Evolutionary conservation across 2,113 vertebrate species (phyloP).

Genomic region (Grammomys surdaster): DNA sequence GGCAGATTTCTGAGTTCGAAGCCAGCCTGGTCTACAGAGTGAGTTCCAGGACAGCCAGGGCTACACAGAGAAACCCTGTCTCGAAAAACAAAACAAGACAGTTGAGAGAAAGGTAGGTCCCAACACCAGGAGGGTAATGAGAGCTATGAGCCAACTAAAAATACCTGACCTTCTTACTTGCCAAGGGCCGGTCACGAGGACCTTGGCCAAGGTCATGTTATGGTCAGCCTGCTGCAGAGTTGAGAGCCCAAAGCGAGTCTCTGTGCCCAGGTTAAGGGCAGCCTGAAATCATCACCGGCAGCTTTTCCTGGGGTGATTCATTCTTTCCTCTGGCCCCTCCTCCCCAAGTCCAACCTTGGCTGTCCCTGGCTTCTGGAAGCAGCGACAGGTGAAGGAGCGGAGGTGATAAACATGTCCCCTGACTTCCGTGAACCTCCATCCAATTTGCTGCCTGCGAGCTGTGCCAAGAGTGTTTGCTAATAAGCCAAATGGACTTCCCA

Average conservation of each 20-base stretch:
- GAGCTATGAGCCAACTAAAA: not conserved
- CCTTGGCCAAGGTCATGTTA: not conserved
- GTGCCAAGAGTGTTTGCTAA: slow-evolving; percentile 78
- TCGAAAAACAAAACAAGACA: no score
- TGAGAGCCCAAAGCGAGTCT: not conserved
- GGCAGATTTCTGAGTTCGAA: no score
- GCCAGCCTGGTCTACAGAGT: no score
- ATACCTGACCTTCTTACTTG: not conserved
- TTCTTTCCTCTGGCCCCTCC: rapidly evolving
- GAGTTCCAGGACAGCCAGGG: no score
- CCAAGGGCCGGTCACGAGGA: not conserved
- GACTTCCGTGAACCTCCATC: slow-evolving; percentile 81
- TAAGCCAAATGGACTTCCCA: slow-evolving; percentile 78
- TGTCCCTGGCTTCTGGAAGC: not conserved
- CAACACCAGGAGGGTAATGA: rapidly evolving
- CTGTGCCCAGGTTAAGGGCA: not conserved
- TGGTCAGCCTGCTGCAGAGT: rapidly evolving
- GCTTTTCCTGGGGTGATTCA: not conserved
- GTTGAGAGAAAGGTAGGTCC: not conserved
- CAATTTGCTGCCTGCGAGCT: slow-evolving; percentile 62
- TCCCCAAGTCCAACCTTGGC: not conserved
- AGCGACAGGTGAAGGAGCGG: not conserved
- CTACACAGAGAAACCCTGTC: no score
- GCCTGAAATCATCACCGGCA: rapidly evolving
- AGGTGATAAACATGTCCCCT: slow-evolving; percentile 70